Evolutionary conservation across 2,797 vertebrate species (phyloP).

Genomic region (Silurus lanzhouensis): DNA sequence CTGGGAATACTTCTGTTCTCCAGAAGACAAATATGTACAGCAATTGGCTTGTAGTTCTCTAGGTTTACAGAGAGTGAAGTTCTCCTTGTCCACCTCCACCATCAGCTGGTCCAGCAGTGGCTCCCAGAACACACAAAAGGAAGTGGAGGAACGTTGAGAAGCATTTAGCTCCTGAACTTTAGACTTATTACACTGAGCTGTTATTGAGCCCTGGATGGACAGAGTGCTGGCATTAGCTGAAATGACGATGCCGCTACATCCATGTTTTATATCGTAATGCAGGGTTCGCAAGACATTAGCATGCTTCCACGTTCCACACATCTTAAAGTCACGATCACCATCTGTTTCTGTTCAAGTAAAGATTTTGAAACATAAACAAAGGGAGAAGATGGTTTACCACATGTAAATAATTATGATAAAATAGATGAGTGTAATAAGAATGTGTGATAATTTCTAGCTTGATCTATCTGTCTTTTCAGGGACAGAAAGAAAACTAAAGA

Average conservation of each 20-base stretch:
- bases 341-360: conserved; percentile 56
- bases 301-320: conserved; percentile 73
- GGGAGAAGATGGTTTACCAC: not conserved
- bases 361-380: not conserved
- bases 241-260: conserved; percentile 61
- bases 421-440: not conserved
- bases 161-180: not conserved
- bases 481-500: not conserved
- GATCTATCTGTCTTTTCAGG: not conserved
- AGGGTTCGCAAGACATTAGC: conserved; percentile 27
- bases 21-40: conserved; percentile 62
- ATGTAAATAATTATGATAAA: not conserved
- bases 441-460: not conserved
- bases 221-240: conserved; percentile 64
- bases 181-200: conserved; percentile 45
- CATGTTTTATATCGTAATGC: conserved; percentile 57
- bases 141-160: fast-evolving
- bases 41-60: conserved; percentile 54
- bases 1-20: fast-evolving
- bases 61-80: conserved; percentile 60
- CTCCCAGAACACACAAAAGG: conserved; percentile 75
- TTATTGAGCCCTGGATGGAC: conserved; percentile 65
- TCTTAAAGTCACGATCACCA: conserved; percentile 60
- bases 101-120: conserved; percentile 69
- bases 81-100: conserved; percentile 56